Percentiles rank a stretch among this genome's conserved stretches.
phyloP scores from a whole-genome alignment of 1,140 invertebrate species.

The Bombyx mori region DNA sequence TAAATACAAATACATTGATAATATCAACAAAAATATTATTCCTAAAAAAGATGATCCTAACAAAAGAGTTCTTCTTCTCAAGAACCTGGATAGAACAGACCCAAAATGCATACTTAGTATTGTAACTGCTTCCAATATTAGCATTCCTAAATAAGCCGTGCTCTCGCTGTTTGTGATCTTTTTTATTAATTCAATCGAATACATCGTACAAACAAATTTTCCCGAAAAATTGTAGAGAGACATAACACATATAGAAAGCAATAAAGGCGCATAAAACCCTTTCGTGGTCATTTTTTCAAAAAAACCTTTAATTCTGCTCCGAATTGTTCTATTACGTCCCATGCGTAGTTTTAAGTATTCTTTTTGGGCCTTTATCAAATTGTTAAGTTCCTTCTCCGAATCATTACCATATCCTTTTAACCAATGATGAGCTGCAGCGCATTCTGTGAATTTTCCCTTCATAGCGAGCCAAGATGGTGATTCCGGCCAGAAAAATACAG shows the following conservation, averaged over 20 bases:
- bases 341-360: constrained; percentile 8
- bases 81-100: constrained; percentile 15
- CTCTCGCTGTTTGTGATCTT: constrained; percentile 21
- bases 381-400: constrained; percentile 18
- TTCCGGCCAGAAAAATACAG: constrained; percentile 13
- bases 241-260: constrained; percentile 12
- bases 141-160: constrained; percentile 19
- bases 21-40: constrained; percentile 16
- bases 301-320: constrained; percentile 4
- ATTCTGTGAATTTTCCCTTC: constrained; percentile 16
- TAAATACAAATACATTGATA: constrained; percentile 22
- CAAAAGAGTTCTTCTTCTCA: constrained; percentile 19
- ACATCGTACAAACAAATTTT: constrained; percentile 27
- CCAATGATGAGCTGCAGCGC: constrained; percentile 15
- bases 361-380: constrained; percentile 16
- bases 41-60: constrained; percentile 15
- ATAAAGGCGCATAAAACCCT: constrained; percentile 15
- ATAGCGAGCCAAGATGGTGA: constrained; percentile 22
- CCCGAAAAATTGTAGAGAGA: constrained; percentile 27
- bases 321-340: constrained; percentile 4
- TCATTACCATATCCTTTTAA: constrained; percentile 18
- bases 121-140: constrained; percentile 21
- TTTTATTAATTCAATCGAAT: constrained; percentile 28
- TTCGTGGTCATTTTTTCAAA: constrained; percentile 10
- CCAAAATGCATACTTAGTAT: constrained; percentile 23